Evolutionary conservation across 2,113 vertebrate genomes (phyloP), one percentile per base, ranked within the genome.

Genomic region (Lamprotornis superbus): DNA sequence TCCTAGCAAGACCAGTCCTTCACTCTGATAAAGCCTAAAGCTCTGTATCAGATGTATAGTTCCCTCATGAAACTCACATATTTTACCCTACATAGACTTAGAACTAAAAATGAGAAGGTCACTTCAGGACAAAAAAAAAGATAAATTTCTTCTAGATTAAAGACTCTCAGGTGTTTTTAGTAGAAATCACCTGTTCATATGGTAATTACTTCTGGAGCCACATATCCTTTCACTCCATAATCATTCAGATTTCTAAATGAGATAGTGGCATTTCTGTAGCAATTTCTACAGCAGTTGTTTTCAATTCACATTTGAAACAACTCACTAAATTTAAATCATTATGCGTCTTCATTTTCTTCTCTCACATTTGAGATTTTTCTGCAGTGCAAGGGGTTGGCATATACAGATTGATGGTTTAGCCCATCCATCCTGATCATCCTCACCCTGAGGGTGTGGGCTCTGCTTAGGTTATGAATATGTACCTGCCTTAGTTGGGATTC

Each of bases 51-150:
- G 42, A 68, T 27, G 7, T 59, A 47, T 17, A 40, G 19, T 39
- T 90, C n/a, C 33, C 46, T 55, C 33, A 52, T 27, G 44, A 73
- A 96, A 80, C 47, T 55, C 63, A 42, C 21, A 21, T 63, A 46
- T 79, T 83, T 33, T 31, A 31, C 16, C 21, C 28, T 65, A 40
- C 12, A 10, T 21, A 60, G 31, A 40, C 46, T 31, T 40, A 68
- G 67, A 91, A 89, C 56, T 91, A 40, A 92, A 94, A 85, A 42
- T 28, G 15, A 75, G 42, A 91, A 17, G 70, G 75, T 91, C 60
- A 65, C 90, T 91, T 90, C 75, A 94, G 94, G 88, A 77, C 68
- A 89, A 70, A 82, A 39, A 82, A 39, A 83, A 67, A 79, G 33
- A 63, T 31, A 77, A 27, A 67, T 83, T 92, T 91, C 21, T 93